These are phyloP conservation scores for Leptopterna dolabrata DNA, from an alignment of 2,888 invertebrate genomes.

Conservation along the genomic window DNA sequence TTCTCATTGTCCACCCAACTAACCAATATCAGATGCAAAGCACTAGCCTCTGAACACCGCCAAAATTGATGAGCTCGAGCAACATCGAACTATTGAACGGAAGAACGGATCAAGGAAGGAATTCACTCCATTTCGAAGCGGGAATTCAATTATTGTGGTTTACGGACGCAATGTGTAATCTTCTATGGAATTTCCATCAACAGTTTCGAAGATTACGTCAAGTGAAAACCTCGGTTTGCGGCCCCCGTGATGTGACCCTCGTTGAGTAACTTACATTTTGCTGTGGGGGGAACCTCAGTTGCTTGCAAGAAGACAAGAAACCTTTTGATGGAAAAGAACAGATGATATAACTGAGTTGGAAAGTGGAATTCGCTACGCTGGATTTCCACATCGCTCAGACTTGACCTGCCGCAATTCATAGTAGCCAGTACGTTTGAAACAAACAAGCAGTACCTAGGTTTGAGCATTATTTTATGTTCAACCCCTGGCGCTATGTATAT, in stretches of 20 bases:
- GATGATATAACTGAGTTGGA: neutral
- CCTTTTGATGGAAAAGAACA: neutral
- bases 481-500: no score
- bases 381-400: neutral
- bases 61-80: no score
- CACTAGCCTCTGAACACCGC: no score
- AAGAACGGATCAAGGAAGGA: no score
- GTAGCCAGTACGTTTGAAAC: no score
- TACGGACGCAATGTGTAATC: neutral
- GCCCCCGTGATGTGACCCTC: neutral
- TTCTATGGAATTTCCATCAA: neutral
- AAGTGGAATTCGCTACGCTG: neutral
- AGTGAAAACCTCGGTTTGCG: neutral
- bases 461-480: no score
- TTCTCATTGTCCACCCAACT: no score
- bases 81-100: no score
- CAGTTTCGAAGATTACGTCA: neutral
- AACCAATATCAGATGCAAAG: no score
- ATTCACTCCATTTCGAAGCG: neutral
- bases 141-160: neutral
- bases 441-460: no score
- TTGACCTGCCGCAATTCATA: no score
- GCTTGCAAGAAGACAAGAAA: neutral
- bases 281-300: neutral
- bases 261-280: neutral